These are phyloP conservation scores for Premnoplex brunnescens DNA, from an alignment of 2,797 vertebrate species.

Conservation along the genomic window DNA sequence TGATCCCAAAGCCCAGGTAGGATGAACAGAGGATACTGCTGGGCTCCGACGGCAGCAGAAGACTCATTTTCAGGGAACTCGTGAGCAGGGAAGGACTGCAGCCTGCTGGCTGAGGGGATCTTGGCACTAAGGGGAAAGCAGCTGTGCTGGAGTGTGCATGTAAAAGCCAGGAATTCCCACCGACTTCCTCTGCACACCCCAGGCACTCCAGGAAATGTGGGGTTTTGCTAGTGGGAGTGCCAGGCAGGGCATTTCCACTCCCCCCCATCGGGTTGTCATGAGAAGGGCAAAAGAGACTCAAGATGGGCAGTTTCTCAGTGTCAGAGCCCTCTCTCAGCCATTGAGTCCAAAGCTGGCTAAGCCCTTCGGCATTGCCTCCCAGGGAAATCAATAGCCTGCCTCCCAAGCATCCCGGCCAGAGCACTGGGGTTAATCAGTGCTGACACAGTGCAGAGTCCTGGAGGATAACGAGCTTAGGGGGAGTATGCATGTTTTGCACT, in stretches of 20 bases:
- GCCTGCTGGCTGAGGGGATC: not conserved
- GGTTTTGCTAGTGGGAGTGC: not conserved
- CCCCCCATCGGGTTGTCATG: not conserved
- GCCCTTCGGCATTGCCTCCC: not conserved
- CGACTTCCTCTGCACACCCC: not conserved
- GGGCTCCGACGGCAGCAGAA: not conserved
- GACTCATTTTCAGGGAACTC: not conserved
- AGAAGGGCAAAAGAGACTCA: not conserved
- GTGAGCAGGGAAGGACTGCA: not conserved
- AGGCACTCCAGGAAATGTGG: accelerated
- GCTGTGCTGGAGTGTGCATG: not conserved
- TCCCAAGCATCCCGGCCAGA: not conserved
- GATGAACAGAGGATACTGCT: not conserved
- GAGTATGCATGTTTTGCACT: not conserved
- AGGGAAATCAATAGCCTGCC: not conserved
- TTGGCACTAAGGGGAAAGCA: not conserved
- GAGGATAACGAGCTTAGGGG: not conserved
- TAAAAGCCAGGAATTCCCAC: not conserved
- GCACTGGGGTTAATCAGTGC: not conserved
- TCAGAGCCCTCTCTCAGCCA: not conserved
- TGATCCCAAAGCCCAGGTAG: not conserved
- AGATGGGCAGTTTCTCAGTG: not conserved
- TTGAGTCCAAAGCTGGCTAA: not conserved
- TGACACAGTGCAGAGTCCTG: conserved; percentile 21
- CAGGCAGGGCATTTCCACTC: not conserved